Evolutionary conservation across 2,113 vertebrate genomes (phyloP).

Genomic region (Syngnathus typhle): DNA sequence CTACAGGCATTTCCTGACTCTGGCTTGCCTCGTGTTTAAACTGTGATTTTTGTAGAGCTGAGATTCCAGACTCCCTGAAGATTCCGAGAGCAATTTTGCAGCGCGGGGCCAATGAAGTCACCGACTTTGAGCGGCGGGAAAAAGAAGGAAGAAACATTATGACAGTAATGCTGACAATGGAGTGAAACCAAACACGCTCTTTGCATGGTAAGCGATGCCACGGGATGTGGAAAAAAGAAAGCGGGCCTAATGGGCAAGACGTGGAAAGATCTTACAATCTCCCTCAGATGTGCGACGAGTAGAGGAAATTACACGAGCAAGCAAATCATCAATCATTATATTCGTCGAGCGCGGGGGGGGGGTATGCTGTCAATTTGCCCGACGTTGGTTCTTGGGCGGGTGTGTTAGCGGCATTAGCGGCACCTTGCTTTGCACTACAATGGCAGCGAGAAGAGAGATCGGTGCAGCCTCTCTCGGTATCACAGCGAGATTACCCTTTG

Average conservation of each 20-base stretch:
- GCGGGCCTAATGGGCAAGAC: slow-evolving; percentile 45
- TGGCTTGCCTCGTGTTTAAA: slow-evolving; percentile 58
- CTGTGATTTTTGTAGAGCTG: slow-evolving; percentile 51
- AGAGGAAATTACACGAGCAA: slow-evolving; percentile 53
- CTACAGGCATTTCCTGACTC: slow-evolving; percentile 72
- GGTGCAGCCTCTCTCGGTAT: slow-evolving; percentile 67
- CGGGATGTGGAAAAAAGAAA: slow-evolving; percentile 37
- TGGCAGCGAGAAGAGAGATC: slow-evolving; percentile 68
- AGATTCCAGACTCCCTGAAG: slow-evolving; percentile 60
- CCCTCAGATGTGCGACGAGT: slow-evolving; percentile 47
- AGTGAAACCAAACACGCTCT: slow-evolving; percentile 43
- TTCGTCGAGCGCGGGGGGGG: slow-evolving; percentile 12
- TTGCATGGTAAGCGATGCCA: slow-evolving; percentile 48
- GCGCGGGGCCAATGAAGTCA: slow-evolving; percentile 52
- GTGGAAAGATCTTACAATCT: slow-evolving; percentile 45
- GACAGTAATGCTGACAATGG: slow-evolving; percentile 49
- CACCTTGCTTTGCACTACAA: slow-evolving; percentile 70
- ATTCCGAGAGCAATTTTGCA: slow-evolving; percentile 52
- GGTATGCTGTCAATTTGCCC: slow-evolving; percentile 21
- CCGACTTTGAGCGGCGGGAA: slow-evolving; percentile 29
- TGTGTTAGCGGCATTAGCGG: slow-evolving; percentile 63
- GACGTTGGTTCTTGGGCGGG: slow-evolving; percentile 24
- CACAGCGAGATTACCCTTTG: slow-evolving; percentile 71
- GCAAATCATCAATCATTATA: slow-evolving; percentile 26
- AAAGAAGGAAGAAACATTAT: slow-evolving; percentile 45